Evolutionary conservation across 2,113 vertebrate species (phyloP).

Genomic region (Marmota monax): DNA sequence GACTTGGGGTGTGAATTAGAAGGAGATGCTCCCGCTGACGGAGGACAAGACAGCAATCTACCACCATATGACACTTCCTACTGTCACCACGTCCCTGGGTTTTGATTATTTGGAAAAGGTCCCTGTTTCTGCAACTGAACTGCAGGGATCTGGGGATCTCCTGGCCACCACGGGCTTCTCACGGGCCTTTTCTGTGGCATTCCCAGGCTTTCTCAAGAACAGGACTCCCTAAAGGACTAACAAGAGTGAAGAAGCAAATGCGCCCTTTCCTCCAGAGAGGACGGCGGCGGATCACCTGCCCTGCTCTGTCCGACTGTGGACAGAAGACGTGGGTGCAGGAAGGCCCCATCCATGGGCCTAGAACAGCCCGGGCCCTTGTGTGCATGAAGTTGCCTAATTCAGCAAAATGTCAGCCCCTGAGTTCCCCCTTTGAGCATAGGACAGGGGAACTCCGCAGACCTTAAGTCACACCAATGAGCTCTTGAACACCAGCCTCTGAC

Average conservation of each 20-base stretch:
- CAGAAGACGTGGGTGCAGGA: rapidly evolving
- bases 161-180: not conserved
- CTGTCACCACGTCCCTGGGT: not conserved
- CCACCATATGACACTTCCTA: no score
- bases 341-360: not conserved
- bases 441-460: rapidly evolving
- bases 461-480: not conserved
- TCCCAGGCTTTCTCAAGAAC: not conserved
- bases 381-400: not conserved
- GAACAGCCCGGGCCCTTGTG: not conserved
- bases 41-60: not conserved
- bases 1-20: rapidly evolving
- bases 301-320: not conserved
- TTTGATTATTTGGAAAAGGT: not conserved
- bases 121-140: not conserved
- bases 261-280: not conserved
- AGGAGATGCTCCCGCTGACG: rapidly evolving
- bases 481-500: rapidly evolving
- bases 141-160: not conserved
- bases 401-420: not conserved
- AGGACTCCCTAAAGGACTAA: not conserved
- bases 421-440: not conserved
- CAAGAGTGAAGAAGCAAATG: not conserved
- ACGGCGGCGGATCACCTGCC: rapidly evolving
- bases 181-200: rapidly evolving